These are phyloP conservation scores for Bombus picipes DNA, from an alignment of 1,140 invertebrate genomes.

Conservation along the genomic window DNA sequence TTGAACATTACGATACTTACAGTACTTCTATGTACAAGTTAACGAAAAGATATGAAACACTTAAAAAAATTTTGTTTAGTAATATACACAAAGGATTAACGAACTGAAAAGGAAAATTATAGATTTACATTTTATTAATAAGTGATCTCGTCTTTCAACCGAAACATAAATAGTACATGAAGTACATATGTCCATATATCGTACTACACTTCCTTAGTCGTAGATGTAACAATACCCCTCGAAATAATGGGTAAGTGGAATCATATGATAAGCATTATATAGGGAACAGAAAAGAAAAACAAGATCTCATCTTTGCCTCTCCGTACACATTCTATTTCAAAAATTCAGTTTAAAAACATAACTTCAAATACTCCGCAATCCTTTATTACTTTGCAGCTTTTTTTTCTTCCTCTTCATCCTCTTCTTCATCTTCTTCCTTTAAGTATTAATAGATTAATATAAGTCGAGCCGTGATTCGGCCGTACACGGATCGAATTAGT, in stretches of 20 bases:
- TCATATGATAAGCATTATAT: conserved; percentile 24
- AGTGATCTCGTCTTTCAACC: conserved; percentile 65
- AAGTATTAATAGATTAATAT: conserved; percentile 79
- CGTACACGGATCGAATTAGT: conserved; percentile 76
- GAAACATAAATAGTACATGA: conserved; percentile 68
- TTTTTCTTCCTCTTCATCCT: conserved; percentile 74
- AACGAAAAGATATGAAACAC: not conserved
- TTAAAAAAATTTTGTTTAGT: not conserved
- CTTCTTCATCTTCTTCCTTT: conserved; percentile 70
- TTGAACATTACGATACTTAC: not conserved
- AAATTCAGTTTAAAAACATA: conserved; percentile 83
- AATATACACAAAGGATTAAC: conserved; percentile 38
- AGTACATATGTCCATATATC: conserved; percentile 53
- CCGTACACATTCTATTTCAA: conserved; percentile 82
- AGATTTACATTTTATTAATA: conserved; percentile 71
- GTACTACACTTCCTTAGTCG: conserved; percentile 55
- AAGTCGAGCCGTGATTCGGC: conserved; percentile 76
- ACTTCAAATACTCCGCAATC: conserved; percentile 80
- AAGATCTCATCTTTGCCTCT: conserved; percentile 76
- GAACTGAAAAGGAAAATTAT: conserved; percentile 58
- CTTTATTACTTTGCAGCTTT: conserved; percentile 80
- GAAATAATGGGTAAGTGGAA: conserved; percentile 19
- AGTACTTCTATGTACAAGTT: too few relatives aligned
- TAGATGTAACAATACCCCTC: conserved; percentile 32
- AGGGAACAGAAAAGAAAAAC: conserved; percentile 63